Evolutionary conservation across 2,113 vertebrate genomes (phyloP).

Genomic region (Campylorhamphus procurvoides): DNA sequence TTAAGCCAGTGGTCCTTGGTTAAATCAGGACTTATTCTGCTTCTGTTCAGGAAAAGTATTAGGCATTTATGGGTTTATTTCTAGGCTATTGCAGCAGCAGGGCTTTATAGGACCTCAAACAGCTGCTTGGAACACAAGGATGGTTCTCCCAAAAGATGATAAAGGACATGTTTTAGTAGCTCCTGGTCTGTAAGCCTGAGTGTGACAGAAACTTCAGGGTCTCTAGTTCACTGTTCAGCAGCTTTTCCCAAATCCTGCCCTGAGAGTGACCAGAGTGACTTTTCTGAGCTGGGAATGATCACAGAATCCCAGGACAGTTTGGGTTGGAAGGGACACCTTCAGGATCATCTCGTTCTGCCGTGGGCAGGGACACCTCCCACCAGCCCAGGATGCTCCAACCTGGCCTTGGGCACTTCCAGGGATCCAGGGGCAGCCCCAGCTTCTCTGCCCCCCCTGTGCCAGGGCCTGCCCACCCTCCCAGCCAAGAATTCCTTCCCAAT

Average conservation of each 20-base stretch:
- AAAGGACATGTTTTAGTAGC: background rate
- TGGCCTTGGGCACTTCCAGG: background rate
- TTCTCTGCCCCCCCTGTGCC: background rate
- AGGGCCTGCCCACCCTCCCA: fast-evolving
- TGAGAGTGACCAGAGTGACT: background rate
- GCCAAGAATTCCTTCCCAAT: fast-evolving
- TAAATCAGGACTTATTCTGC: background rate
- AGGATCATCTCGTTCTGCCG: background rate
- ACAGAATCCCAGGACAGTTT: background rate
- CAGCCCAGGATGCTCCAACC: fast-evolving
- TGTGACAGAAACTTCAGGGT: background rate
- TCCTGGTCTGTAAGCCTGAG: background rate
- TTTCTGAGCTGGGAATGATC: background rate
- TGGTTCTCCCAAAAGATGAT: background rate
- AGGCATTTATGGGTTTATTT: background rate
- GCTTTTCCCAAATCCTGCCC: background rate
- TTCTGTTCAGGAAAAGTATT: background rate
- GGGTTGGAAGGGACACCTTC: background rate
- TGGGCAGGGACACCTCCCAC: background rate
- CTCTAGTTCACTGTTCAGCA: background rate
- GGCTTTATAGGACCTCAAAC: background rate
- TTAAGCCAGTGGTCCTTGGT: background rate
- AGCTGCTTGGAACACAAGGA: background rate
- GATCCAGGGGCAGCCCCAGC: background rate
- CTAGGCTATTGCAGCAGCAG: background rate